Base-by-base conservation (phyloP, 2,113 vertebrate species). In the Philantomba maxwellii region DNA sequence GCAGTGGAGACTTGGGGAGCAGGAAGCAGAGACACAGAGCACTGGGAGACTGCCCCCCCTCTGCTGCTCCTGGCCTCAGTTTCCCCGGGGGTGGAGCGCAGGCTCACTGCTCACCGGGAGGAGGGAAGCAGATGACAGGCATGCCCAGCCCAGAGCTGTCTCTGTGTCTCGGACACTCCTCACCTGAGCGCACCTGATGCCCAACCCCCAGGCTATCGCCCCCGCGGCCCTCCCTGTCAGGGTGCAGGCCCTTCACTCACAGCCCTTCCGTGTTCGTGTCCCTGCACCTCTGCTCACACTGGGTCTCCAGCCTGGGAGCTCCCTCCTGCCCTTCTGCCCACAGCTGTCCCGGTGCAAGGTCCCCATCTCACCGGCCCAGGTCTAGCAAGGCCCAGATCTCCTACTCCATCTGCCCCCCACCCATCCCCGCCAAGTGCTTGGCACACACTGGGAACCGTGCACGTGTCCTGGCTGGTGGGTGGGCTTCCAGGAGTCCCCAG, bases 401-500 rank as follows among this genome's bases (percentile, higher is more conserved):
- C n/a, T 30, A 25, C 60, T 77, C 73, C n/a, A 1, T n/a, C 80
- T 53, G 30, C 7, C 36, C 43, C 60, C 36, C 0, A 0, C 55
- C 7, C 19, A 21, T 9, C 6, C 7, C 58, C 6, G 2, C 33
- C 26, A 47, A 66, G 77, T 53, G 30, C 84, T 7, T 23, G 17
- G n/a, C 13, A 13, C 19, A 49, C 47, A 3, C 36, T 28, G 78
- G 57, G 9, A 82, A 49, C 25, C 88, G 33, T 14, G 64, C 86
- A 7, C 13, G 1, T 1, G 26, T 33, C 12, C 26, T 1, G n/a
- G 55, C 51, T 57, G 49, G 12, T 15, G 3, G 10, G 25, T 5
- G 73, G 49, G 9, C 53, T 64, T 23, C 25, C 23, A 16, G 73
- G 51, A 75, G 49, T n/a, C 66, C 66, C 78, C 51, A 16, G 47